Evolutionary conservation across 2,888 invertebrate species (phyloP), one percentile per base, ranked within the genome.

Genomic region (Strigamia crassipes): DNA sequence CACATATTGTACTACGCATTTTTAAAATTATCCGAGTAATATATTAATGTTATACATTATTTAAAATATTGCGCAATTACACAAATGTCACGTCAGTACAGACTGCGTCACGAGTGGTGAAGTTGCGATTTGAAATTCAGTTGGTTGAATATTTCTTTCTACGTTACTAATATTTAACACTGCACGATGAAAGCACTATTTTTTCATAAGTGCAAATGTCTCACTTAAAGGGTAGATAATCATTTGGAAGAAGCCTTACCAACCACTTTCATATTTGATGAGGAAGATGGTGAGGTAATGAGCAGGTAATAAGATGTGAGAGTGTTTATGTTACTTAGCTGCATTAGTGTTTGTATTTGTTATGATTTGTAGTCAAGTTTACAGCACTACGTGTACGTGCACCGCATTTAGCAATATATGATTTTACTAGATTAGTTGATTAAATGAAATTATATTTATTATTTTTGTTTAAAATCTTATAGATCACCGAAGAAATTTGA

Each of bases 161-260:
- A 27, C 12, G 4, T 1, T 46, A 46, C n/a, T 46, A 15, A 27
- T n/a, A 46, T 46, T 46, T 46, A 15, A 15, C 2, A 12, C 1
- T 18, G 51, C 15, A 51, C 15, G 12, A 51, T 51, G 51, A 51
- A 18, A 18, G 51, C 51, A 51, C 77, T 61, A 13, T 18, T 18
- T 51, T 51, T 51, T 51, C n/a, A 51, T 51, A 51, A 51, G 51
- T 51, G 51, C 51, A 51, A 51, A 51, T 51, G 15, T 51, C 51
- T 51, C 51, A 51, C 80, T 31, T 51, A n/a, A 81, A 81, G 81
- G 81, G 23, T 23, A 31, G 34, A 66, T 66, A 61, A 81, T 81
- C 81, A 56, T 15, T 31, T 81, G 81, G 81, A 81, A 66, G 81
- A 66, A 31, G 38, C 34, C 34, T 21, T 66, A 15, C 81, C 61